These are phyloP conservation scores for Schizotus pectinicornis DNA, from an alignment of 2,888 invertebrate genomes.

Conservation along the genomic window DNA sequence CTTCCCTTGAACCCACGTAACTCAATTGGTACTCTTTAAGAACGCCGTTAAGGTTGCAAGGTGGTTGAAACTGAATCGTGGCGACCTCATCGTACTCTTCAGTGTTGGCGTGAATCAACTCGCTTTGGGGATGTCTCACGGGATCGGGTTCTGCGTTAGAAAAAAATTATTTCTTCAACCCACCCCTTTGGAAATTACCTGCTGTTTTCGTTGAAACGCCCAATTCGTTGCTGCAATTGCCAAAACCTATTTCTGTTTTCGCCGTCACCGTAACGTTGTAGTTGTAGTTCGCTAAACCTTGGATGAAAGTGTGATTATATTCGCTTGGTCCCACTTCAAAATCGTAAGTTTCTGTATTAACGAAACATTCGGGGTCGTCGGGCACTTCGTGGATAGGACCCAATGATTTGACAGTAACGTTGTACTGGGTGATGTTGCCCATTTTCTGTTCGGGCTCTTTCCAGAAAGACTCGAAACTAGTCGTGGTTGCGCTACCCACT, in stretches of 20 bases:
- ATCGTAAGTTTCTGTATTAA: background rate
- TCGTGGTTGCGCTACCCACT: background rate
- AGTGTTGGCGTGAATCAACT: background rate
- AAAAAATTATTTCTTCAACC: background rate
- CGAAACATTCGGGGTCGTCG: background rate
- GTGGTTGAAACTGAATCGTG: slow-evolving; percentile 32
- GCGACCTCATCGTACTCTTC: slow-evolving; percentile 35
- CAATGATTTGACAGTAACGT: slow-evolving; percentile 13
- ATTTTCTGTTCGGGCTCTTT: slow-evolving; percentile 22
- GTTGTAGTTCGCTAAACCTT: slow-evolving; percentile 26
- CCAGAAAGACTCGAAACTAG: slow-evolving; percentile 4
- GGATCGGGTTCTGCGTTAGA: slow-evolving; percentile 12
- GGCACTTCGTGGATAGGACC: slow-evolving; percentile 27
- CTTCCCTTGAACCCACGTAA: slow-evolving; percentile 28
- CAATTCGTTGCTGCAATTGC: slow-evolving; percentile 5
- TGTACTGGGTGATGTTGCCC: slow-evolving; percentile 30
- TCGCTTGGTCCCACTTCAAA: background rate
- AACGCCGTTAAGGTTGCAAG: slow-evolving; percentile 43
- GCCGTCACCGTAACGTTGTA: slow-evolving; percentile 32
- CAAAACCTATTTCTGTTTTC: slow-evolving; percentile 30
- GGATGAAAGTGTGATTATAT: slow-evolving; percentile 11
- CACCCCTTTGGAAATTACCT: slow-evolving; percentile 26
- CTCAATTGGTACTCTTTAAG: slow-evolving; percentile 32
- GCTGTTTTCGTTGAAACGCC: slow-evolving; percentile 10
- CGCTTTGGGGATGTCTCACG: background rate